Base-by-base conservation (phyloP, 2,113 vertebrate species). In the Eulemur rufifrons region DNA sequence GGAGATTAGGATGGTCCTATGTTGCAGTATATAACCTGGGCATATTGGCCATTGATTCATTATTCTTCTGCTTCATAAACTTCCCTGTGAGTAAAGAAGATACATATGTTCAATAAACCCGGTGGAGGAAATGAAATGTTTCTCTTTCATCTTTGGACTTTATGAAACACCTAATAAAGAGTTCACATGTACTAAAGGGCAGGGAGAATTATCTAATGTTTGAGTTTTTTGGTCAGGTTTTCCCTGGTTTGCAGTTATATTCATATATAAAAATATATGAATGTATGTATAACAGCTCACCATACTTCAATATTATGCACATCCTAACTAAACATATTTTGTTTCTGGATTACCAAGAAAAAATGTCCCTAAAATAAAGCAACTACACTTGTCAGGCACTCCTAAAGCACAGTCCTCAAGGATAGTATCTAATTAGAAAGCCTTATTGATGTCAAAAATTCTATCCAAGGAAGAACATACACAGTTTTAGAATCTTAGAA, bases 21-120 rank as follows among this genome's bases (percentile, higher is more conserved):
- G 15, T 47, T 85, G 9, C 15, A 42, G 18, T 29, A 45, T 15
- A 47, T 11, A 95, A 89, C 2, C 21, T 66, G 78, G 37, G 29
- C 37, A 56, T 63, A 25, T 27, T 54, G 21, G 45, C 9, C 37
- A 61, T 32, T 88, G 69, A 95, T 74, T 66, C 83, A 81, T 87
- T 85, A n/a, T 25, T 95, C 18, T 88, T 88, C 25, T 84, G 52
- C 8, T 74, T 88, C n/a, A 68, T 83, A 87, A 68, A 85, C 25
- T 69, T 61, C 73, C 37, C 56, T 93, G 18, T 45, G 78, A 94
- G 50, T 80, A 68, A 94, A 56, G 23, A 88, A 93, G 81, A 91
- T 95, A 95, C 14, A 3, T 80, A 91, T 93, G 29, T 91, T 87
- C 82, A 84, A 45, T 95, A 95, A 95, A 47, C 14, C 25, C 56